These are phyloP conservation scores for Melanostoma scalare DNA, from an alignment of 2,888 invertebrate genomes.

Conservation along the genomic window DNA sequence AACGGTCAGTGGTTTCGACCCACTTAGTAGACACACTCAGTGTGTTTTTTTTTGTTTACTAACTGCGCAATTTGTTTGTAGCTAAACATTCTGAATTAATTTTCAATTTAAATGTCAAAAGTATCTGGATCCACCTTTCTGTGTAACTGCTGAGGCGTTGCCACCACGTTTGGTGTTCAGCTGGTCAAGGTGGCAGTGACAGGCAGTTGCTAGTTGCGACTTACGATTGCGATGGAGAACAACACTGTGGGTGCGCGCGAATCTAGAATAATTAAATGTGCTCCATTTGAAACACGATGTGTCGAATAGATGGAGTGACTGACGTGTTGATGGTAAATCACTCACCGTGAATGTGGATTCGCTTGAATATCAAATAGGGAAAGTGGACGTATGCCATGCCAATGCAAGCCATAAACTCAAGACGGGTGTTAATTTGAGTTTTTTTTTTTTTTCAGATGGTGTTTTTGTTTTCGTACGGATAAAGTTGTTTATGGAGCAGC, in stretches of 20 bases:
- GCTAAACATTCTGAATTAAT: constrained; percentile 50
- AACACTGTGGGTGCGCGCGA: constrained; percentile 53
- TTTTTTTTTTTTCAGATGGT: constrained; percentile 28
- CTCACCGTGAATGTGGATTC: constrained; percentile 61
- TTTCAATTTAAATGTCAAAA: constrained; percentile 38
- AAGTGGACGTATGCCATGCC: constrained; percentile 42
- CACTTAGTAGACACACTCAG: constrained; percentile 25
- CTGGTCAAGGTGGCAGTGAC: neutral
- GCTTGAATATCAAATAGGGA: constrained; percentile 69
- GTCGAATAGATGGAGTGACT: constrained; percentile 29
- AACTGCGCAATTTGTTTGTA: constrained; percentile 46
- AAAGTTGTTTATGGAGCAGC: constrained; percentile 54
- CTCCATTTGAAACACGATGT: constrained; percentile 43
- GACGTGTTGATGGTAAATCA: constrained; percentile 62
- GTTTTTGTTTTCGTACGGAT: constrained; percentile 49
- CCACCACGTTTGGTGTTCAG: constrained; percentile 22
- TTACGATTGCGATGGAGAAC: neutral
- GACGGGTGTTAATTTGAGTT: constrained; percentile 35
- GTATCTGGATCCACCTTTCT: constrained; percentile 61
- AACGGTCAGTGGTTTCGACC: constrained; percentile 25
- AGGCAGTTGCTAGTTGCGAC: constrained; percentile 6
- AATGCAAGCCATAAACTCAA: neutral
- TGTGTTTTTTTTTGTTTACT: neutral
- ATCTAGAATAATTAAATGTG: constrained; percentile 66
- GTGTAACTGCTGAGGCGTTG: constrained; percentile 48